phyloP scores from a whole-genome alignment of 2,797 vertebrate genomes.

The Phataginus tetradactyla region DNA sequence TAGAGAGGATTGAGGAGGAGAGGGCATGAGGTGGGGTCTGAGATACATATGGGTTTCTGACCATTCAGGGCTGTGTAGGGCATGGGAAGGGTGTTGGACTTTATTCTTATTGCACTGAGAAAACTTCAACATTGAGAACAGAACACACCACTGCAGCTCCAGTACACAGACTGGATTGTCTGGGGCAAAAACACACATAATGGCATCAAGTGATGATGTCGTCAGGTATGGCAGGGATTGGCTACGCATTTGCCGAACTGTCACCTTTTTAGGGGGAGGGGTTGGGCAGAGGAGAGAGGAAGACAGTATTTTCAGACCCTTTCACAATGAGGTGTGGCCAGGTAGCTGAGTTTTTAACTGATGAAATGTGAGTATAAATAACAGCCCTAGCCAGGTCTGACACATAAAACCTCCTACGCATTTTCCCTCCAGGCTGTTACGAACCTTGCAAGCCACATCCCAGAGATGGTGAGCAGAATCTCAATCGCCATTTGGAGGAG shows the following conservation, averaged over 20 bases:
- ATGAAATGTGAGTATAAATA: background rate
- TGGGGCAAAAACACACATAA: background rate
- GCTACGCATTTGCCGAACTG: background rate
- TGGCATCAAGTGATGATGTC: background rate
- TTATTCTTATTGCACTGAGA: background rate
- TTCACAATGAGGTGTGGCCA: background rate
- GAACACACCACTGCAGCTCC: background rate
- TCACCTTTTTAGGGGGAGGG: background rate
- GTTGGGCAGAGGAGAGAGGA: background rate
- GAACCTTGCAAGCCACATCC: background rate
- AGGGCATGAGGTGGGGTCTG: background rate
- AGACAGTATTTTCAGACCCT: background rate
- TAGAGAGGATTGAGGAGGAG: background rate
- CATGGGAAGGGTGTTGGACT: background rate
- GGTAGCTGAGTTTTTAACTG: background rate
- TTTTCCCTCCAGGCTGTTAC: background rate
- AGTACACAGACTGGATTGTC: background rate
- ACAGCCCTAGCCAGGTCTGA: background rate
- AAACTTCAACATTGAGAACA: background rate
- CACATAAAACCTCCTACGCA: background rate
- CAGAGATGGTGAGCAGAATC: background rate
- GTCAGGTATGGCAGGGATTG: no score
- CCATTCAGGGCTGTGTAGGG: background rate
- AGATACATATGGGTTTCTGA: background rate
- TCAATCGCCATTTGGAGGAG: background rate